Percentiles rank a stretch among this genome's conserved stretches.
Evolutionary conservation across 2,888 invertebrate genomes (phyloP).

Genomic region (Syrista parreyssii): DNA sequence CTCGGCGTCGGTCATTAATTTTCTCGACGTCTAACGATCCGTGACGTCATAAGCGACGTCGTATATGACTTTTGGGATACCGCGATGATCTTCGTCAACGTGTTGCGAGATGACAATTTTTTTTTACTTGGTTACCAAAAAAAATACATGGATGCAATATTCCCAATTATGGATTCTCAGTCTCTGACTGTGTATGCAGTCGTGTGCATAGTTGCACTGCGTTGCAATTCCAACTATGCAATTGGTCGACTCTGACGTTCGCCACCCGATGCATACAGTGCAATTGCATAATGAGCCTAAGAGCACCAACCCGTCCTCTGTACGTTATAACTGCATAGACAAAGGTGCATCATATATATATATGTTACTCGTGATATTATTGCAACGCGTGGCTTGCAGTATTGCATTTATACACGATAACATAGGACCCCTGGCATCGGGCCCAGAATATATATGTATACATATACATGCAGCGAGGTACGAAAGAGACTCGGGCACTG

Average conservation of each 20-base stretch:
- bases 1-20: background rate
- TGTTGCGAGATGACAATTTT: background rate
- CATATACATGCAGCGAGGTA: background rate
- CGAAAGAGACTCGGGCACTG: background rate
- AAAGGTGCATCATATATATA: conserved; percentile 38
- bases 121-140: too few relatives aligned
- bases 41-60: background rate
- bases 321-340: conserved; percentile 38
- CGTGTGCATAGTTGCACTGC: background rate
- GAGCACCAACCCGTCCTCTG: background rate
- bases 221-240: background rate
- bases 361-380: background rate
- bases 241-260: background rate
- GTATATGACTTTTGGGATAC: too few relatives aligned
- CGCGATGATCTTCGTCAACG: background rate
- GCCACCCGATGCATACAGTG: background rate
- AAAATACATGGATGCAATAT: too few relatives aligned
- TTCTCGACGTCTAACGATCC: background rate
- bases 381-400: background rate
- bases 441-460: background rate
- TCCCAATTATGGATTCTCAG: too few relatives aligned
- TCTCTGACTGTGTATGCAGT: too few relatives aligned
- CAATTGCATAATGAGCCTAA: background rate
- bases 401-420: background rate
- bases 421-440: background rate